phyloP scores from a whole-genome alignment of 2,888 invertebrate genomes.

The Sinhomidia bicolor region DNA sequence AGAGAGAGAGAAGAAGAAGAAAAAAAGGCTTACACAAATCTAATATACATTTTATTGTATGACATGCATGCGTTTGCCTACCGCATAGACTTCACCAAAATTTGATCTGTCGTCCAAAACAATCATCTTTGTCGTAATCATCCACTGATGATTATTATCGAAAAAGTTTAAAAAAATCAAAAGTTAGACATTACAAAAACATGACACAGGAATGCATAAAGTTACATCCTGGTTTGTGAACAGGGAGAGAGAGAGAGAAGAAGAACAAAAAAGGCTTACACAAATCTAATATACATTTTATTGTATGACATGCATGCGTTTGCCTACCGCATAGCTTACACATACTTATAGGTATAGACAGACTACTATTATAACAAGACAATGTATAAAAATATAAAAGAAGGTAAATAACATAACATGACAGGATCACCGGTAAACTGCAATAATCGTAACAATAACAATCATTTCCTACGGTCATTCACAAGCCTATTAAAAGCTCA shows the following conservation, averaged over 20 bases:
- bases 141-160: neutral
- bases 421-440: slow-evolving; percentile 53
- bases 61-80: neutral
- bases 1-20: too few relatives aligned
- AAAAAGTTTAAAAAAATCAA: slow-evolving; percentile 15
- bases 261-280: too few relatives aligned
- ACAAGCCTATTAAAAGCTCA: slow-evolving; percentile 63
- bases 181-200: neutral
- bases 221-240: slow-evolving; percentile 28
- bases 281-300: too few relatives aligned
- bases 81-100: neutral
- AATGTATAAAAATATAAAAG: too few relatives aligned
- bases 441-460: slow-evolving; percentile 69
- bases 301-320: neutral
- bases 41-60: neutral
- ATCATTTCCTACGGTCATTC: slow-evolving; percentile 63
- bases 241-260: too few relatives aligned
- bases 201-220: neutral
- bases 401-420: too few relatives aligned
- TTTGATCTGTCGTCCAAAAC: neutral
- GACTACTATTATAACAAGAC: too few relatives aligned
- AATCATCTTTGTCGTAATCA: too few relatives aligned
- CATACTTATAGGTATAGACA: neutral
- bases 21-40: too few relatives aligned
- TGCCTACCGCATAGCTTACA: neutral